Evolutionary conservation across 2,888 invertebrate species (phyloP), one percentile per base, ranked within the genome.

Genomic region (Drosophila greeni): DNA sequence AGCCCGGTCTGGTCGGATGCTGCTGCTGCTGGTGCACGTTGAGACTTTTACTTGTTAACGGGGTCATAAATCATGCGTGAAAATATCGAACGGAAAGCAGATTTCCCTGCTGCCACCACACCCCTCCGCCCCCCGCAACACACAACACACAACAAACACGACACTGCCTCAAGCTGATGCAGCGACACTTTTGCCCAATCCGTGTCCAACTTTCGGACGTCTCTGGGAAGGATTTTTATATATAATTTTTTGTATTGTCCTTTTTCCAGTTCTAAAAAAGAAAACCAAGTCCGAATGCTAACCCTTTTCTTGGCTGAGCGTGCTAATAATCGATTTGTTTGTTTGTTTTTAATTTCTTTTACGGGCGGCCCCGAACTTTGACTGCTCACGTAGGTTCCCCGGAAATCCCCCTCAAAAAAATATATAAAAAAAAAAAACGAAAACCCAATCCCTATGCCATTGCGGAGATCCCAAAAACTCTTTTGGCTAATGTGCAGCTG

Each of bases 31-130:
- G 83, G 70, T 55, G 76, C 79, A 79, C 82, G 82, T 79, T 81
- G 67, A 84, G 79, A 81, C 82, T 80, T 82, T 82, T 84, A 79
- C 79, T 80, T 84, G 79, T 80, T 84, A 84, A 84, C 80, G 80
- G 84, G 76, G 80, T 84, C 80, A 80, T 80, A 80, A 80, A 80
- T 80, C 80, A 80, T 80, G 80, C 80, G 80, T 80, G 76, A 84
- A 80, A 82, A 84, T 80, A 80, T 80, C 82, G 84, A 76, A 82
- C 82, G 80, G 74, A 84, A 84, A 79, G 82, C 84, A 82, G 80
- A 80, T 80, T 80, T 84, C 60, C 67, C 76, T 61, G 59, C 59
- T 20, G 45, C 59, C 59, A 29, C 59, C 20, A 59, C 59, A 29
- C 59, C 20, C 43, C 23, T 20, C 23, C 16, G 1, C 20, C n/a